Evolutionary conservation across 2,113 vertebrate genomes (phyloP).

Genomic region (Megaceryle maxima): DNA sequence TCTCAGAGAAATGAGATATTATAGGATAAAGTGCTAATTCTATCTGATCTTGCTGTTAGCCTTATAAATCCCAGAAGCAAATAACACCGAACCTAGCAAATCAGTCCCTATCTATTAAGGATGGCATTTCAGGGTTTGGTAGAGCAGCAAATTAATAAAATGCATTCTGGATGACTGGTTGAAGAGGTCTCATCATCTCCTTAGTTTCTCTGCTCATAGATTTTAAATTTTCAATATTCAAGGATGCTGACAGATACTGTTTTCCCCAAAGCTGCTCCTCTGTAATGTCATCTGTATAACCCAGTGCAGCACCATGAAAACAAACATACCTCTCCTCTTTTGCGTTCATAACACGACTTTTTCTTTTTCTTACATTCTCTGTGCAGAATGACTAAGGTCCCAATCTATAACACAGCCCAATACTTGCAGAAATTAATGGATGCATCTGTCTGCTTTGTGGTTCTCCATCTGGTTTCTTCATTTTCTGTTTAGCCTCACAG

Average conservation of each 20-base stretch:
- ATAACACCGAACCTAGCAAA: not conserved
- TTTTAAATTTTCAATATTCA: constrained; percentile 8
- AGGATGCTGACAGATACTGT: not conserved
- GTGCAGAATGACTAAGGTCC: not conserved
- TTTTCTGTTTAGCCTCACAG: not conserved
- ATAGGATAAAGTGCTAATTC: constrained; percentile 5
- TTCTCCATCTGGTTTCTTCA: not conserved
- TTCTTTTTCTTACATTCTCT: not conserved
- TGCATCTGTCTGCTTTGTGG: not conserved
- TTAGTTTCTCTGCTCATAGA: not conserved
- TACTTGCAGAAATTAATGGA: not conserved
- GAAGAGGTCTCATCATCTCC: not conserved
- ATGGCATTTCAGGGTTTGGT: constrained; percentile 47
- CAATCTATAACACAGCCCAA: not conserved
- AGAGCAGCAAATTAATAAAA: constrained; percentile 47
- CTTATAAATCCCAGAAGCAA: constrained; percentile 10
- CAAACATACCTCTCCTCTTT: not conserved
- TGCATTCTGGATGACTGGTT: constrained; percentile 8
- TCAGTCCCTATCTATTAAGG: not conserved
- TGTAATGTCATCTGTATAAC: not conserved
- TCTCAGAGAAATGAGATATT: not conserved
- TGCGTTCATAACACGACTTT: not conserved
- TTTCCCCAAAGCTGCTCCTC: not conserved
- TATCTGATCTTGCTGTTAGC: constrained; percentile 17
- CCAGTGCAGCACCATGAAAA: not conserved